These are phyloP conservation scores for Brachymystax lenok DNA, from an alignment of 2,797 vertebrate species.

Conservation along the genomic window DNA sequence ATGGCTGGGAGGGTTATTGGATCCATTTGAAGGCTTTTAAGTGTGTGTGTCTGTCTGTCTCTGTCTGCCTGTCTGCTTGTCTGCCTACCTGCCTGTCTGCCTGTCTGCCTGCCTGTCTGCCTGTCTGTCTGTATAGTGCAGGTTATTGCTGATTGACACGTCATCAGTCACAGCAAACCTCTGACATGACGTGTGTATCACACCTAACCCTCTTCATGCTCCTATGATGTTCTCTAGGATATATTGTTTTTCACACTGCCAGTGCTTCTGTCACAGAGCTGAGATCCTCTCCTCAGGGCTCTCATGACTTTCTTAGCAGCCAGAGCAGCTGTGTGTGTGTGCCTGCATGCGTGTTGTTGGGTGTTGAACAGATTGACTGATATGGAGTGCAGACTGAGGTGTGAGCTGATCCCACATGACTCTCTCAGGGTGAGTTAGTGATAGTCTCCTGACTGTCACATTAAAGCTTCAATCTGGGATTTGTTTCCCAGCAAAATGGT, in stretches of 20 bases:
- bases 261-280: conserved; percentile 63
- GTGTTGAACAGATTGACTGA: conserved; percentile 54
- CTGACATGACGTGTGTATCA: not conserved
- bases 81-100: not conserved
- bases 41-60: not conserved
- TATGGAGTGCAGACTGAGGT: conserved; percentile 24
- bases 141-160: not conserved
- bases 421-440: not conserved
- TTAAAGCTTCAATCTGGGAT: not conserved
- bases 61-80: not conserved
- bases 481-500: no score
- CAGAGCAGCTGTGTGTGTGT: not conserved
- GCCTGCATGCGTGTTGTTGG: not conserved
- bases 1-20: not conserved
- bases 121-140: not conserved
- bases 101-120: conserved; percentile 8
- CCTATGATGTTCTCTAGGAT: conserved; percentile 45
- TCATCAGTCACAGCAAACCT: not conserved
- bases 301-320: conserved; percentile 16
- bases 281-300: conserved; percentile 59
- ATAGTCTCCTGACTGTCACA: conserved; percentile 3
- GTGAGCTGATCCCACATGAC: not conserved
- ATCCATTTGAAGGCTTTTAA: conserved; percentile 37
- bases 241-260: conserved; percentile 63
- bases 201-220: not conserved